phyloP scores from a whole-genome alignment of 1,140 invertebrate species.

The Stratiolaelaps scimitus region DNA sequence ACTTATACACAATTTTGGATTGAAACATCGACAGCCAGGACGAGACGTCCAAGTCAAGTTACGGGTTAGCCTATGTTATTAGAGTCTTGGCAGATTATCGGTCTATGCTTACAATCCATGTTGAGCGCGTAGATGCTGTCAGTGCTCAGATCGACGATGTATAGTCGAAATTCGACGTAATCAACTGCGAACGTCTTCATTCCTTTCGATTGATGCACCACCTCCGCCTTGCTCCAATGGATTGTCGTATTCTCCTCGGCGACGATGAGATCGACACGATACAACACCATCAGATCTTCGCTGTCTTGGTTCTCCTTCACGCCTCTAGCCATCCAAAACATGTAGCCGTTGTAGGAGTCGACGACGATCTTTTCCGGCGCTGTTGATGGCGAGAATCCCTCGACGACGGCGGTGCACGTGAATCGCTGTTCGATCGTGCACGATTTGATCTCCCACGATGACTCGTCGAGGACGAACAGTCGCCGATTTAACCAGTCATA shows the following conservation, averaged over 20 bases:
- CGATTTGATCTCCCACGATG: constrained; percentile 55
- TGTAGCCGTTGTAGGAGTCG: constrained; percentile 77
- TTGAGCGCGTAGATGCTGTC: constrained; percentile 31
- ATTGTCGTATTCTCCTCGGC: background rate
- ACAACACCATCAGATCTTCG: background rate
- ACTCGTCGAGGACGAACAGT: constrained; percentile 23
- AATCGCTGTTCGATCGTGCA: constrained; percentile 55
- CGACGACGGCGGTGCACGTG: background rate
- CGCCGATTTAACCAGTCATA: constrained; percentile 72
- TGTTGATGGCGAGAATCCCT: constrained; percentile 1
- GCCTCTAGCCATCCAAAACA: constrained; percentile 20
- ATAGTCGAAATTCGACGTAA: constrained; percentile 60
- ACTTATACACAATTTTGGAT: too few relatives aligned
- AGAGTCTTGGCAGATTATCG: constrained; percentile 14
- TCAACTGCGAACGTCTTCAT: constrained; percentile 65
- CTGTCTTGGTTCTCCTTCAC: constrained; percentile 1
- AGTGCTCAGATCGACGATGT: constrained; percentile 47
- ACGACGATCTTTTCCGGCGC: constrained; percentile 57
- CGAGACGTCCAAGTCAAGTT: too few relatives aligned
- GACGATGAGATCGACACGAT: constrained; percentile 28
- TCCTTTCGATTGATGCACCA: constrained; percentile 43
- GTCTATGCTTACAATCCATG: constrained; percentile 27
- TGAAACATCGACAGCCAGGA: too few relatives aligned
- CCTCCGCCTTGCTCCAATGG: constrained; percentile 20
- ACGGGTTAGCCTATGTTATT: too few relatives aligned